Evolutionary conservation across 2,888 invertebrate species (phyloP).

Genomic region (Ichneumoninae sp.): DNA sequence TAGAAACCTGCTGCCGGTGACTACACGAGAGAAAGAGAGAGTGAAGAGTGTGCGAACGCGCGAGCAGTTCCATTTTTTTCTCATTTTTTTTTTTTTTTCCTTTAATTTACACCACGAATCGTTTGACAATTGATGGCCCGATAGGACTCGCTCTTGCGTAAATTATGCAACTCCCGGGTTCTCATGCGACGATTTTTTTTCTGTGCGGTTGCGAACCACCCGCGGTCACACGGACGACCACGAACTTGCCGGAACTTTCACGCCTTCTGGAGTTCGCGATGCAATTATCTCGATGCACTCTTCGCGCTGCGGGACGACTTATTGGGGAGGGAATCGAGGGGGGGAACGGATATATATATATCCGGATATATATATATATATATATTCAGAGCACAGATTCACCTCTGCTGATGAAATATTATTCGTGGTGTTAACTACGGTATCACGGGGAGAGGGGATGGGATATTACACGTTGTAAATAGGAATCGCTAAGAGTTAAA

Average conservation of each 20-base stretch:
- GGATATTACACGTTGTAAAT: slow-evolving; percentile 17
- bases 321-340: slow-evolving; percentile 26
- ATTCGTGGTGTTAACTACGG: slow-evolving; percentile 3
- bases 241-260: slow-evolving; percentile 26
- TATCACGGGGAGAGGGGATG: background rate
- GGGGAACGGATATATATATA: background rate
- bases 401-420: background rate
- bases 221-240: background rate
- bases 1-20: slow-evolving; percentile 79
- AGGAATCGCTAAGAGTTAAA: slow-evolving; percentile 31
- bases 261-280: slow-evolving; percentile 31
- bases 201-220: slow-evolving; percentile 3
- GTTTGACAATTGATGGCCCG: slow-evolving; percentile 18
- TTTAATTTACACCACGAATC: background rate
- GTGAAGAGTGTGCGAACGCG: slow-evolving; percentile 48
- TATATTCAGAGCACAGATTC: slow-evolving; percentile 16
- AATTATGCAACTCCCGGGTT: slow-evolving; percentile 43
- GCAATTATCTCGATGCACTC: slow-evolving; percentile 53
- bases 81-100: slow-evolving; percentile 9
- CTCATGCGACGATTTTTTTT: background rate
- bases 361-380: background rate
- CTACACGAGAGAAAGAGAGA: slow-evolving; percentile 16
- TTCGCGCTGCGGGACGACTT: slow-evolving; percentile 43
- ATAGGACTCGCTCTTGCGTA: slow-evolving; percentile 53
- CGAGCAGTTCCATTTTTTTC: slow-evolving; percentile 28